Evolutionary conservation across 2,888 invertebrate genomes (phyloP).

Genomic region (Gasteruption jaculator): DNA sequence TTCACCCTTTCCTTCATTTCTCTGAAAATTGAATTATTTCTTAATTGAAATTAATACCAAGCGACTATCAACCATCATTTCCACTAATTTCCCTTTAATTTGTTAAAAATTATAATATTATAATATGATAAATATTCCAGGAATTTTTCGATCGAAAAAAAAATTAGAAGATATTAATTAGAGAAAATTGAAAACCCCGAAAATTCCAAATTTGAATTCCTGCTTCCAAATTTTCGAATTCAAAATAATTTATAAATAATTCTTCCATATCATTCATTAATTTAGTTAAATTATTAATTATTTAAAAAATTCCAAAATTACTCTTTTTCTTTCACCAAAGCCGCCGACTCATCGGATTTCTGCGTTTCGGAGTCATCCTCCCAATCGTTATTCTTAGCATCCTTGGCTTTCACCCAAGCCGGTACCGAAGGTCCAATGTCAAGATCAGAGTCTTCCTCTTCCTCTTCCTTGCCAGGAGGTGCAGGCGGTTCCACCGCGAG

Average conservation of each 20-base stretch:
- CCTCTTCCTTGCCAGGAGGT: constrained; percentile 29
- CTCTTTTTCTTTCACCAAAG: constrained; percentile 42
- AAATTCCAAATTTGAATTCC: too few relatives aligned
- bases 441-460: constrained; percentile 57
- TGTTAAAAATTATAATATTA: too few relatives aligned
- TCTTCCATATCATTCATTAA: too few relatives aligned
- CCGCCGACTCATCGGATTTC: constrained; percentile 30
- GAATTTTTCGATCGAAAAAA: too few relatives aligned
- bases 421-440: constrained; percentile 52
- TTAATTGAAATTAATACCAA: too few relatives aligned
- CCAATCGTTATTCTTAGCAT: constrained; percentile 33
- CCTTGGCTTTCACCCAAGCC: constrained; percentile 29
- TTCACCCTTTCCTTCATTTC: constrained; percentile 44
- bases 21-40: constrained; percentile 32
- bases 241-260: too few relatives aligned
- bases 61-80: too few relatives aligned
- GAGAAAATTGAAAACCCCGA: background rate
- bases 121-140: too few relatives aligned
- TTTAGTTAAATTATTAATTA: too few relatives aligned
- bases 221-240: too few relatives aligned
- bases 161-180: background rate
- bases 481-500: constrained; percentile 55
- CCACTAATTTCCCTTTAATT: too few relatives aligned
- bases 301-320: constrained; percentile 21
- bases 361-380: constrained; percentile 36